Evolutionary conservation across 2,888 invertebrate genomes (phyloP), one percentile per base, ranked within the genome.

Genomic region (Eristalis tenax): DNA sequence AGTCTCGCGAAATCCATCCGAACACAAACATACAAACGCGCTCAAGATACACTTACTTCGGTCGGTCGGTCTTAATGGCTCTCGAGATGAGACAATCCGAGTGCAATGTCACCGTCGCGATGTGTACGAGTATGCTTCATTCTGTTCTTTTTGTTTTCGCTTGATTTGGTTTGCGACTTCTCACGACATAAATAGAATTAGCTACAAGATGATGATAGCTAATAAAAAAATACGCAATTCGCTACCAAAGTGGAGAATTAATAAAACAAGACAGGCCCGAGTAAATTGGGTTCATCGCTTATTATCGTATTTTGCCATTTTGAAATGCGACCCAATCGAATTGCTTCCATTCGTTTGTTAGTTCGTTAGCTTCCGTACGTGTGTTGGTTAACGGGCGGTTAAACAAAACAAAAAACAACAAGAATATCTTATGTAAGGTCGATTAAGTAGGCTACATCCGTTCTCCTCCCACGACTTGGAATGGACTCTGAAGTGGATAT

Each of bases 121-220:
- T 70, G 15, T 75, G 70, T 79, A 63, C 23, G 15, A 59, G 13
- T 63, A 18, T 69, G 40, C 1, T 74, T 32, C 38, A 56, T 50
- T 50, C 69, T 64, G 23, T 69, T 43, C 32, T 77, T 85, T 80
- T 70, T 71, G 79, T 87, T 87, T 87, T 87, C 87, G 87, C 83
- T 87, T 87, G 87, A 87, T 80, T 87, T 87, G 83, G 79, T 87
- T 83, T 83, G 83, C 75, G 87, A 87, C 87, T 83, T 87, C 83
- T 83, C 87, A 83, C 83, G 87, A 87, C 87, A 80, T 83, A 80
- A 87, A 87, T 80, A 83, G 83, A 87, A 87, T 83, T 73, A 83
- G 50, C 43, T 83, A 66, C 76, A 87, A 83, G 80, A 87, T 83
- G 79, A 83, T 83, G 76, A 43, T 79, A 79, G 59, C 77, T 83